phyloP scores from a whole-genome alignment of 2,888 invertebrate genomes.

The Allygus modestus region DNA sequence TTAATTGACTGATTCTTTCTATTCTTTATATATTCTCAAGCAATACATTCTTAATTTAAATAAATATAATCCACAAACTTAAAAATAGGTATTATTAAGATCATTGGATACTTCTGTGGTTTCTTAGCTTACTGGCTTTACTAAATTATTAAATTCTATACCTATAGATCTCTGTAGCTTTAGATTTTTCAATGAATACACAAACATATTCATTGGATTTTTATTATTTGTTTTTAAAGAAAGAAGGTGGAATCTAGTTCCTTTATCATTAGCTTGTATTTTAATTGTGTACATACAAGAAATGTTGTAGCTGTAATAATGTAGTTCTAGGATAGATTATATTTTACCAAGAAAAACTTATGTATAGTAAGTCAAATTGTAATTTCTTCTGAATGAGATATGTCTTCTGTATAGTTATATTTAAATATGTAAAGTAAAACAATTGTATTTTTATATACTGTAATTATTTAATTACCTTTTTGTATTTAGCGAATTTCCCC shows the following conservation, averaged over 20 bases:
- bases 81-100: no score
- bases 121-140: neutral
- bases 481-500: neutral
- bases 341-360: conserved; percentile 48
- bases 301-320: neutral
- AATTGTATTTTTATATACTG: neutral
- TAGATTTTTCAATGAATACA: no score
- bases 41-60: no score
- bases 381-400: conserved; percentile 1
- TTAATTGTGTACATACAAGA: conserved; percentile 18
- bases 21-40: no score
- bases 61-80: no score
- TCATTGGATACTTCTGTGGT: no score
- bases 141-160: neutral
- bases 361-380: conserved; percentile 18
- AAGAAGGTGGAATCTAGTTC: conserved; percentile 39
- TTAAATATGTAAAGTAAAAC: conserved; percentile 9
- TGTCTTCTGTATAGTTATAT: conserved; percentile 11
- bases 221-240: neutral
- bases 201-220: no score
- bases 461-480: neutral
- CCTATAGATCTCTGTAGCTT: conserved; percentile 36
- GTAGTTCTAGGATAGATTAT: conserved; percentile 17
- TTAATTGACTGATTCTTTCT: no score
- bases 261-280: conserved; percentile 30